phyloP scores from a whole-genome alignment of 2,888 invertebrate genomes.

The Seira musarum region DNA sequence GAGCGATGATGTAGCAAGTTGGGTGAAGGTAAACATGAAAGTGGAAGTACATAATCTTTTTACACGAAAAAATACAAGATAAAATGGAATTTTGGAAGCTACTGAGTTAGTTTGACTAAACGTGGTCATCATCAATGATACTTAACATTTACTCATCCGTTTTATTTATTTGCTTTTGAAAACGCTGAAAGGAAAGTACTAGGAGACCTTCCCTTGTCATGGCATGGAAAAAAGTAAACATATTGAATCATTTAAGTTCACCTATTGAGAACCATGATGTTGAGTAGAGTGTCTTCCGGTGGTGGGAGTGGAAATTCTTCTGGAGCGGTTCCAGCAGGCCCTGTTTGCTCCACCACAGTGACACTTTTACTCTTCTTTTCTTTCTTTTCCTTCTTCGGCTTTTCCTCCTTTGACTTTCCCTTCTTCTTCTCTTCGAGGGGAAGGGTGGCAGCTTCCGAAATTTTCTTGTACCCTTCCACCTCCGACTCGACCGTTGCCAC shows the following conservation, averaged over 20 bases:
- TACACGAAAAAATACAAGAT: no score
- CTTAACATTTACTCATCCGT: no score
- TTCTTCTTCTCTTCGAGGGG: constrained; percentile 68
- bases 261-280: constrained; percentile 70
- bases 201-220: no score
- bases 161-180: no score
- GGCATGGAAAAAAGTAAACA: background rate
- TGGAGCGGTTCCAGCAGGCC: constrained; percentile 63
- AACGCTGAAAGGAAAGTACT: no score
- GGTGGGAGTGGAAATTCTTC: constrained; percentile 70
- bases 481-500: constrained; percentile 92
- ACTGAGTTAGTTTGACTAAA: no score
- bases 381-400: constrained; percentile 67
- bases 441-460: constrained; percentile 70
- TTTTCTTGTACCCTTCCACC: constrained; percentile 75
- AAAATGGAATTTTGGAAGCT: no score
- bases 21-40: no score
- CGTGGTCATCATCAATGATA: no score
- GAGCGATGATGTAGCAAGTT: no score
- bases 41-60: no score
- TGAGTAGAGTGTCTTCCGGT: constrained; percentile 70
- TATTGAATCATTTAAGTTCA: constrained; percentile 44
- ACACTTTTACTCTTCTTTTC: constrained; percentile 70
- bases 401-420: constrained; percentile 68
- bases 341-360: constrained; percentile 67